phyloP scores from a whole-genome alignment of 2,113 vertebrate species.

The human (Homo sapiens) region DNA sequence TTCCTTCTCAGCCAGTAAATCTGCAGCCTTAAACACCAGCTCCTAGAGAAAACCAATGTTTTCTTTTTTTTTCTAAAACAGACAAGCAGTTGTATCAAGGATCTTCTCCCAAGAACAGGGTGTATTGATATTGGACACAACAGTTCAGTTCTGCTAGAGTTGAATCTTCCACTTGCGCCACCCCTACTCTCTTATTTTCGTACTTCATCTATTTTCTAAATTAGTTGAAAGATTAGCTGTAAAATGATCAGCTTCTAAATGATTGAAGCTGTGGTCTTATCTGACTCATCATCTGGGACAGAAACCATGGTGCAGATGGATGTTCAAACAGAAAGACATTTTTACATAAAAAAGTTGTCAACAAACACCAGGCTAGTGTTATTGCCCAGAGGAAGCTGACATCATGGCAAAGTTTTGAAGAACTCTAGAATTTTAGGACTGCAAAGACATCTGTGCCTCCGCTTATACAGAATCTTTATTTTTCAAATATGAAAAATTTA shows the following conservation, averaged over 20 bases:
- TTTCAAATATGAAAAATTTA: background rate
- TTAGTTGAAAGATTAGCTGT: background rate
- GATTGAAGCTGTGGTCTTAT: background rate
- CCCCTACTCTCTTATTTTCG: background rate
- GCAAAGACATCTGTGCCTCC: background rate
- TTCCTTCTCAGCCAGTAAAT: slow-evolving; percentile 8
- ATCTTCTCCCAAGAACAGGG: background rate
- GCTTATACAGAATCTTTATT: background rate
- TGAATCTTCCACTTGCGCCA: background rate
- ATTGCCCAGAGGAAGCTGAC: background rate
- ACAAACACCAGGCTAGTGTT: background rate
- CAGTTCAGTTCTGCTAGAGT: background rate
- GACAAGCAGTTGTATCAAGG: background rate
- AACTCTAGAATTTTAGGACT: slow-evolving; percentile 8
- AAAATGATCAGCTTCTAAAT: background rate
- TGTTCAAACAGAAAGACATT: background rate
- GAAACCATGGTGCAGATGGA: background rate
- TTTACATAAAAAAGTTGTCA: background rate
- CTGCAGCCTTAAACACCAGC: background rate
- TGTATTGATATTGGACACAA: background rate
- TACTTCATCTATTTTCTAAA: background rate
- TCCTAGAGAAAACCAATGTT: background rate
- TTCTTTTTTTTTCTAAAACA: background rate
- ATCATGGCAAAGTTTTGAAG: background rate
- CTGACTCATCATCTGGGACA: background rate